Evolutionary conservation across 2,888 invertebrate species (phyloP), one percentile per base, ranked within the genome.

Genomic region (Spialia ferax): DNA sequence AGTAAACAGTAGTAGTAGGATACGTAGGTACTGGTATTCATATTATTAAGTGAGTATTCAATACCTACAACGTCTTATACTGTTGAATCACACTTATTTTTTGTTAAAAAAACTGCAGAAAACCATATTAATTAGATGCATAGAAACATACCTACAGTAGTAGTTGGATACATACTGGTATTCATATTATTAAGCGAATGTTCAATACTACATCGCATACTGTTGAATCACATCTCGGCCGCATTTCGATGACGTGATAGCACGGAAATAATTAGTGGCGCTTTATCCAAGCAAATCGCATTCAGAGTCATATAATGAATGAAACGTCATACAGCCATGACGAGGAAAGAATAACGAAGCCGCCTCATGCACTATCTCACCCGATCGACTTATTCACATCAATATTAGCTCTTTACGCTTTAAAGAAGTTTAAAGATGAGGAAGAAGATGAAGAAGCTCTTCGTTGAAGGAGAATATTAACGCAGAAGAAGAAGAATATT

Each of bases 201-300:
- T 71, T 72, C 70, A 64, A 73, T 71, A 73, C 61, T 38, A 64
- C 64, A 73, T 70, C 67, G 50, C 69, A 67, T 71, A 63, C 68
- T 69, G 72, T 73, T 70, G 72, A 71, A 74, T 76, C 73, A 73
- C 70, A 74, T 75, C 78, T 76, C 78, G 80, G 76, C 83, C 82
- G 82, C 82, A 80, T 85, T 86, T 84, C 82, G 83, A 87, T 89
- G 86, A 83, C 82, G 82, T 83, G 79, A 78, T 78, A 84, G 84
- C 76, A 79, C 90, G 91, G 90, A 91, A 91, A 87, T 89, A 91
- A 91, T 91, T 91, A 92, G 89, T 86, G 88, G 73, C 80, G 87
- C 86, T 86, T 85, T 87, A 86, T 88, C 85, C 86, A 81, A 85
- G 81, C 85, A 84, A 86, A 88, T 89, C 86, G 87, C 85, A 90